Evolutionary conservation across 1,140 invertebrate species (phyloP).

Genomic region (Chrysopa pallens): DNA sequence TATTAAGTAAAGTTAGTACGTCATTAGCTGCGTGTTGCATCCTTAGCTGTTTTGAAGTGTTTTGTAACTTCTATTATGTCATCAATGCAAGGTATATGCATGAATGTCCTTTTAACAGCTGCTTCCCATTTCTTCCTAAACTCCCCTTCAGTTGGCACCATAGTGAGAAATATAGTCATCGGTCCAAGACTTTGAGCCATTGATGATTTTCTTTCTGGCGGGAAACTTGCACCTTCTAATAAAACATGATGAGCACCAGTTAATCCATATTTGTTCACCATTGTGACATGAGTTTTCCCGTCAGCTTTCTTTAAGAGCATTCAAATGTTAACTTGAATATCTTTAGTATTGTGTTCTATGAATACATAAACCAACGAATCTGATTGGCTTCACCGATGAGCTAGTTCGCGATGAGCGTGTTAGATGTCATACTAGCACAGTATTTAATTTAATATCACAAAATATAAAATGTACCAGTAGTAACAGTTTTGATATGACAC

Average conservation of each 20-base stretch:
- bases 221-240: conserved; percentile 4
- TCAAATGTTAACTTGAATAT: not conserved
- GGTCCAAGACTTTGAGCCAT: conserved; percentile 6
- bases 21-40: too few species aligned
- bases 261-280: conserved; percentile 3
- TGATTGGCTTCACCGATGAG: too few species aligned
- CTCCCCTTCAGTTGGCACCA: conserved; percentile 4
- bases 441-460: too few species aligned
- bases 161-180: conserved; percentile 4
- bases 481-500: too few species aligned
- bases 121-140: conserved; percentile 6
- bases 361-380: not conserved
- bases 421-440: too few species aligned
- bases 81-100: too few species aligned
- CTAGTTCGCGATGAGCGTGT: too few species aligned
- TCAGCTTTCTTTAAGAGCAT: conserved; percentile 1
- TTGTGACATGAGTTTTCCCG: not conserved
- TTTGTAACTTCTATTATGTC: too few species aligned
- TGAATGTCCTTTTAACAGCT: too few species aligned
- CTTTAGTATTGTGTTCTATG: not conserved
- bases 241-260: conserved; percentile 4
- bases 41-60: too few species aligned
- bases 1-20: too few species aligned
- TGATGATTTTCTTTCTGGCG: conserved; percentile 4
- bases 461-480: too few species aligned